These are phyloP conservation scores for Maconellicoccus hirsutus DNA, from an alignment of 1,140 invertebrate species.

Conservation along the genomic window DNA sequence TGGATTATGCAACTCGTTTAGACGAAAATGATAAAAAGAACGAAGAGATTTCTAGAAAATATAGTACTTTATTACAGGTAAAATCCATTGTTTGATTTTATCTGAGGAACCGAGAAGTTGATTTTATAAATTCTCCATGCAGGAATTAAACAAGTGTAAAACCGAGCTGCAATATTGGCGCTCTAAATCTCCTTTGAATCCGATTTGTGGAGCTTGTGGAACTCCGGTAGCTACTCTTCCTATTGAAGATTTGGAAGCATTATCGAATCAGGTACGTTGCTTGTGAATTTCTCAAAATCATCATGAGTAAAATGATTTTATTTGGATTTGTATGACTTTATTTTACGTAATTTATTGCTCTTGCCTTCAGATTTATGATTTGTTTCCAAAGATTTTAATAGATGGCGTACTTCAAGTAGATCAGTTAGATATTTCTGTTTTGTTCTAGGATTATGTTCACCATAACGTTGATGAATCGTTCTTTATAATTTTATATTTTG, in stretches of 20 bases:
- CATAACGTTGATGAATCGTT: no score
- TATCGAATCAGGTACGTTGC: constrained; percentile 15
- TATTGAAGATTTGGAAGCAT: constrained; percentile 11
- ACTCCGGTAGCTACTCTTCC: constrained; percentile 1
- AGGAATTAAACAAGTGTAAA: constrained; percentile 80
- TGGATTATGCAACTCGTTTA: constrained; percentile 65
- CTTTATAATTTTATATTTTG: no score
- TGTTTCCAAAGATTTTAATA: background rate
- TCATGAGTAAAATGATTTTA: no score
- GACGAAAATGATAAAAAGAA: constrained; percentile 84
- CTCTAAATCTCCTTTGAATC: constrained; percentile 65
- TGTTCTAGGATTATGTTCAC: no score
- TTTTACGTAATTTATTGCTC: background rate
- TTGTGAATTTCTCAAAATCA: no score
- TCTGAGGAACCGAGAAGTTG: constrained; percentile 24
- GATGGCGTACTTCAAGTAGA: background rate
- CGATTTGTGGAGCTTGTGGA: constrained; percentile 42
- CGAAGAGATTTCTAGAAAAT: constrained; percentile 74
- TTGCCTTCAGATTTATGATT: no score
- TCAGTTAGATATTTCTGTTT: no score
- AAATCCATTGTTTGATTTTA: no score
- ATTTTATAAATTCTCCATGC: constrained; percentile 25
- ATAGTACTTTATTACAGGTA: constrained; percentile 73
- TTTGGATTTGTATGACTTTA: no score
- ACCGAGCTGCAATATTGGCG: constrained; percentile 80